Conservation (phyloP, 2,888 invertebrate species). For the Germaria angustata region DNA sequence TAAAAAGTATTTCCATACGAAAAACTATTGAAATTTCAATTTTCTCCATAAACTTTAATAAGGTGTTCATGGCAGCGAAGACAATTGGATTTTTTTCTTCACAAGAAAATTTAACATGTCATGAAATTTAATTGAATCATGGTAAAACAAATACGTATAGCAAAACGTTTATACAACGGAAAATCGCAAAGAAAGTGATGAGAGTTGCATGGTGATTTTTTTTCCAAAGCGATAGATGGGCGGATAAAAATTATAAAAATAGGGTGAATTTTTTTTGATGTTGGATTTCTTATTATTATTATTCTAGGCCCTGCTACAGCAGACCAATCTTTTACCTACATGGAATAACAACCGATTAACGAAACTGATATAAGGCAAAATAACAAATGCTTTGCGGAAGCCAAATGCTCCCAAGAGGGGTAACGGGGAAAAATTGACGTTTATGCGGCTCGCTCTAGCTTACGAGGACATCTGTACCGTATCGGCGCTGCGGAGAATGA, state of each 20-base stretch:
- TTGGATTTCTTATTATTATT: background rate
- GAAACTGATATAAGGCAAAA: too few relatives aligned
- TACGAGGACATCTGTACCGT: too few relatives aligned
- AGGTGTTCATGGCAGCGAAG: slow-evolving; percentile 15
- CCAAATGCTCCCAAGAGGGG: too few relatives aligned
- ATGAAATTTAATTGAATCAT: slow-evolving; percentile 59
- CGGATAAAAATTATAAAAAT: slow-evolving; percentile 45
- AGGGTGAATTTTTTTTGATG: background rate
- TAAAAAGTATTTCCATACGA: slow-evolving; percentile 23
- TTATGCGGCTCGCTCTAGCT: too few relatives aligned
- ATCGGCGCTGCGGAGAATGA: too few relatives aligned
- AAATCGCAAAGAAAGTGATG: slow-evolving; percentile 58
- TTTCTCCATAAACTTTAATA: slow-evolving; percentile 27
- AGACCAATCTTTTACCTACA: too few relatives aligned
- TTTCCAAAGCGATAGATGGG: slow-evolving; percentile 4
- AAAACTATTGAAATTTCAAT: slow-evolving; percentile 36
- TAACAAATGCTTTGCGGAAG: too few relatives aligned
- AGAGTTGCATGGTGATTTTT: slow-evolving; percentile 17
- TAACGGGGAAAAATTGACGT: too few relatives aligned
- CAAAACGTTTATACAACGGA: slow-evolving; percentile 17
- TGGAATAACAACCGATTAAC: too few relatives aligned
- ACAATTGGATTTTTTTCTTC: background rate
- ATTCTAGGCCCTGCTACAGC: too few relatives aligned
- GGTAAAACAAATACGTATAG: background rate
- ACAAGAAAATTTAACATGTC: slow-evolving; percentile 25